These are phyloP conservation scores for Oscheius sp. DNA, from an alignment of 1,140 invertebrate species.

Conservation along the genomic window DNA sequence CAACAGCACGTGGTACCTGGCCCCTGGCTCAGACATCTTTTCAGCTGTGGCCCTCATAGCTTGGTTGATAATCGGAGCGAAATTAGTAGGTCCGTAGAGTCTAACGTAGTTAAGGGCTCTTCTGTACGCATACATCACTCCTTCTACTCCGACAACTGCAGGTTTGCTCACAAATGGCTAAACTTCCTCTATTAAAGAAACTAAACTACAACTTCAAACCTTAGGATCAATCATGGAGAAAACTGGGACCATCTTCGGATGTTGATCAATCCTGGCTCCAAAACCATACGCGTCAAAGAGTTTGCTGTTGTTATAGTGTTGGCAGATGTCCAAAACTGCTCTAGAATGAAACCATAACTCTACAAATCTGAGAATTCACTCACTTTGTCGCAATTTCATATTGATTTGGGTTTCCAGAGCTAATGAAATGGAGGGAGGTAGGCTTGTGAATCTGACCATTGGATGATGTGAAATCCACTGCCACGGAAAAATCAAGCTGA, in stretches of 20 bases:
- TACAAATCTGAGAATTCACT: background rate
- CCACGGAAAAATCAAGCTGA: conserved; percentile 69
- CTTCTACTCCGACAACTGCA: conserved; percentile 59
- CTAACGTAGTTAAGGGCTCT: conserved; percentile 65
- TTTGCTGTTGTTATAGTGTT: conserved; percentile 67
- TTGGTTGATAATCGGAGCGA: conserved; percentile 68
- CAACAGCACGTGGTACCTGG: conserved; percentile 65
- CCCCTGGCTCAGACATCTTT: conserved; percentile 3
- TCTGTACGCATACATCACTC: conserved; percentile 58
- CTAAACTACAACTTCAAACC: too few species aligned
- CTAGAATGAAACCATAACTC: background rate
- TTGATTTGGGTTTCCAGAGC: conserved; percentile 64
- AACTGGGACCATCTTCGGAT: conserved; percentile 52
- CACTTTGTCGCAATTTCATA: conserved; percentile 67
- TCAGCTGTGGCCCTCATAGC: conserved; percentile 39
- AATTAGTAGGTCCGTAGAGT: conserved; percentile 70
- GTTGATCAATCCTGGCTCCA: conserved; percentile 49
- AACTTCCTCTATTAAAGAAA: too few species aligned
- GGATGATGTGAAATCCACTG: conserved; percentile 73
- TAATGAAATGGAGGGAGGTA: conserved; percentile 67
- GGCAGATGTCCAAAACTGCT: conserved; percentile 65
- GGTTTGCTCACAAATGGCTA: background rate
- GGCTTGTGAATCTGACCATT: conserved; percentile 69
- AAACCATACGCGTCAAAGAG: conserved; percentile 59
- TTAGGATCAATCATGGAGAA: background rate